phyloP scores from a whole-genome alignment of 2,797 vertebrate species.

The Cephalopachus bancanus region DNA sequence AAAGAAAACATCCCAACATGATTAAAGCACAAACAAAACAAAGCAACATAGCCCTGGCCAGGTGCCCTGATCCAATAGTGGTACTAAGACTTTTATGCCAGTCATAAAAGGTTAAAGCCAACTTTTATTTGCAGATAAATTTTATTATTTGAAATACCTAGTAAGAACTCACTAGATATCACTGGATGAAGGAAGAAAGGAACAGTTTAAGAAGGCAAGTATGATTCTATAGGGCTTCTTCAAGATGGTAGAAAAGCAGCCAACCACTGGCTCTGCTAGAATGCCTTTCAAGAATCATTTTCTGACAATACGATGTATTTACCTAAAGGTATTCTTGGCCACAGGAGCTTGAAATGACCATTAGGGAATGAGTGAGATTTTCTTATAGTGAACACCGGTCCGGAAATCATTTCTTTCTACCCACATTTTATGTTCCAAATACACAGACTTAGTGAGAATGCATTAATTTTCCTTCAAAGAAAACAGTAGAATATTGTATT shows the following conservation, averaged over 20 bases:
- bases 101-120: neutral
- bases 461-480: constrained; percentile 72
- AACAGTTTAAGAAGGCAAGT: neutral
- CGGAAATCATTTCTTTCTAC: constrained; percentile 27
- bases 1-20: neutral
- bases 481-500: constrained; percentile 44
- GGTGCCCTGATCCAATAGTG: neutral
- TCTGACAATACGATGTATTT: neutral
- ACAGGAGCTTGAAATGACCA: neutral
- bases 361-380: constrained; percentile 53
- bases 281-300: neutral
- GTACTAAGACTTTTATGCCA: neutral
- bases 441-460: constrained; percentile 62
- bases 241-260: neutral
- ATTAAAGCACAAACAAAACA: neutral
- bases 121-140: neutral
- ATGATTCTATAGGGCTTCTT: neutral
- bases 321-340: neutral
- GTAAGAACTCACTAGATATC: neutral
- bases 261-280: neutral
- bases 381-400: constrained; percentile 59
- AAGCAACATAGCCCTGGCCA: neutral
- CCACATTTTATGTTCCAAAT: constrained; percentile 53
- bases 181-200: neutral
- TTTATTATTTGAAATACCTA: neutral